Conservation (phyloP, 2,113 vertebrate species). For the Saimiri boliviensis region DNA sequence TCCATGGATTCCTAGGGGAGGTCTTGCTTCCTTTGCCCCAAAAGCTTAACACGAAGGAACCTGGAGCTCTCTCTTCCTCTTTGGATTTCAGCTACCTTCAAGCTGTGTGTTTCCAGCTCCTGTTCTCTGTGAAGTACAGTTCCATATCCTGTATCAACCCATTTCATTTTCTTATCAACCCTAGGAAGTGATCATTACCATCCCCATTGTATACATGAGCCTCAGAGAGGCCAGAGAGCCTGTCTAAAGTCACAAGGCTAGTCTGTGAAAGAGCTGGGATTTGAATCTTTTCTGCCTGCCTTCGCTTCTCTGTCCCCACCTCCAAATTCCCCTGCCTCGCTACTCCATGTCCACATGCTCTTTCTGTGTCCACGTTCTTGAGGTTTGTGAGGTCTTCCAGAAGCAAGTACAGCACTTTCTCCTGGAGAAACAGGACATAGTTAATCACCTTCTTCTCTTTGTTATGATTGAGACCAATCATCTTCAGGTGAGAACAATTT, state of each 20-base stretch:
- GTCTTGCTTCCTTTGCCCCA: neutral
- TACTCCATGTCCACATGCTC: neutral
- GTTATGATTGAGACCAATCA: neutral
- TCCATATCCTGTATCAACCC: neutral
- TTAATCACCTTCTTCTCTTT: neutral
- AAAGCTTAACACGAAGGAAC: neutral
- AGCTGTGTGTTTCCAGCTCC: neutral
- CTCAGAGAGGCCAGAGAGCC: neutral
- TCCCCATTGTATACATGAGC: neutral
- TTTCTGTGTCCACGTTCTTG: neutral
- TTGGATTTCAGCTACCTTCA: neutral
- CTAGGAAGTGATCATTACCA: neutral
- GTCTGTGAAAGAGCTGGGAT: neutral
- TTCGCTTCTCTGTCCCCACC: neutral
- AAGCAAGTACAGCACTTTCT: neutral
- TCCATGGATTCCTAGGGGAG: neutral
- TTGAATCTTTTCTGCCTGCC: neutral
- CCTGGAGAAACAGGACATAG: neutral
- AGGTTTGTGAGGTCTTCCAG: neutral
- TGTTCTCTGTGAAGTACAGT: neutral
- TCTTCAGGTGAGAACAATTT: neutral
- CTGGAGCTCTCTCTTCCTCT: neutral
- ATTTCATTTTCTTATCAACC: neutral
- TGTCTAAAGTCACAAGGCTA: neutral
- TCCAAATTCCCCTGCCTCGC: neutral